Evolutionary conservation across 2,113 vertebrate genomes (phyloP).

Genomic region (Phyllostomus discolor): DNA sequence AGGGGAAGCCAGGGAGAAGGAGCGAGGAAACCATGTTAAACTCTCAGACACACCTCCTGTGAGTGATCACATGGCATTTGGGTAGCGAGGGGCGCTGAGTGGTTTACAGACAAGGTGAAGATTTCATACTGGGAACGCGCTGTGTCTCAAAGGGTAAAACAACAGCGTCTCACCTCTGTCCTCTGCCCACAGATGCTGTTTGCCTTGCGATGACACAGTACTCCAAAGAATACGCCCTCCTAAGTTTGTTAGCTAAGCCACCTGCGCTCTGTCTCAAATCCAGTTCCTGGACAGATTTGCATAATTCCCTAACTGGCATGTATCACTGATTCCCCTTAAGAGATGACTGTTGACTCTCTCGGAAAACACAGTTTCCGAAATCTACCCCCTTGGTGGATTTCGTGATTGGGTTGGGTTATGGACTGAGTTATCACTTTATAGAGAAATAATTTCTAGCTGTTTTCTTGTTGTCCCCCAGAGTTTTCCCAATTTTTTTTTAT

Average conservation of each 20-base stretch:
- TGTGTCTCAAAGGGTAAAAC: neutral
- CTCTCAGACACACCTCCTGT: neutral
- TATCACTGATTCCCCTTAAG: slow-evolving; percentile 51
- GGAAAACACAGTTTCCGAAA: slow-evolving; percentile 47
- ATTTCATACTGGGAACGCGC: neutral
- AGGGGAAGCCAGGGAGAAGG: neutral
- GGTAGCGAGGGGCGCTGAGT: neutral
- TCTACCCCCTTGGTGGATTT: neutral
- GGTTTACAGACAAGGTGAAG: slow-evolving; percentile 14
- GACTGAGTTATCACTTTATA: slow-evolving; percentile 52
- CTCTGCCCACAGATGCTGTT: slow-evolving; percentile 12
- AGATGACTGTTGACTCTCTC: neutral
- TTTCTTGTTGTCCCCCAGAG: slow-evolving; percentile 13
- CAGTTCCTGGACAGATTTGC: slow-evolving; percentile 51
- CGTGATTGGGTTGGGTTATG: neutral
- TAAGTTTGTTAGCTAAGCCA: slow-evolving; percentile 51
- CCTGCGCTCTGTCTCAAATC: slow-evolving; percentile 39
- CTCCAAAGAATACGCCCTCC: slow-evolving; percentile 16
- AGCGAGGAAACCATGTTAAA: neutral
- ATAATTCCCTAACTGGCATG: slow-evolving; percentile 55
- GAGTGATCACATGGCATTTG: neutral
- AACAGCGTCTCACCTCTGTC: neutral
- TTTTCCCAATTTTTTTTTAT: neutral
- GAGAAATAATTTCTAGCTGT: slow-evolving; percentile 52
- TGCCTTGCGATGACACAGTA: slow-evolving; percentile 24